phyloP scores from a whole-genome alignment of 1,140 invertebrate genomes.

The Triops longicaudatus region DNA sequence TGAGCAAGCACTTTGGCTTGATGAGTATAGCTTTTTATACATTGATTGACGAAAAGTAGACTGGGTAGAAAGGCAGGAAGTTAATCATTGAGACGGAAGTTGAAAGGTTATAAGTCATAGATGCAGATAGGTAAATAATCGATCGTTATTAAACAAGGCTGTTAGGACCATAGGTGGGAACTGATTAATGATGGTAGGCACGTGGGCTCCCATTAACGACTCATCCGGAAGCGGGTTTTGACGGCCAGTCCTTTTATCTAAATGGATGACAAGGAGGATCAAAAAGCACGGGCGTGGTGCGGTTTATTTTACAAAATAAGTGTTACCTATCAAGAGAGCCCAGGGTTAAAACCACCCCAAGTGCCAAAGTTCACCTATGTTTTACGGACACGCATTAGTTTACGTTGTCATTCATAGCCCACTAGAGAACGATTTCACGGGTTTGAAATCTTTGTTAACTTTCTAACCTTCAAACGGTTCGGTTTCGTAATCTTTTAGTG shows the following conservation, averaged over 20 bases:
- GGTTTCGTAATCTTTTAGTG: background rate
- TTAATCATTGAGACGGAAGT: background rate
- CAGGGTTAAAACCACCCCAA: background rate
- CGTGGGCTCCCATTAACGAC: background rate
- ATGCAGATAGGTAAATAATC: background rate
- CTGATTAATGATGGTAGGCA: constrained; percentile 5
- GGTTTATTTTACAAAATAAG: background rate
- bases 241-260: background rate
- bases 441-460: background rate
- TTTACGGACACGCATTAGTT: too few species aligned
- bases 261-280: background rate
- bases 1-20: background rate
- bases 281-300: constrained; percentile 4
- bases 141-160: constrained; percentile 8
- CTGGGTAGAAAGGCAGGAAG: background rate
- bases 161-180: background rate
- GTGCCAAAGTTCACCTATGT: background rate
- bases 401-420: background rate
- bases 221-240: constrained; percentile 2
- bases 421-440: background rate
- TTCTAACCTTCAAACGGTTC: background rate
- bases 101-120: background rate
- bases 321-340: background rate
- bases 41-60: background rate
- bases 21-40: background rate